phyloP scores from a whole-genome alignment of 2,113 vertebrate species.

The Tachuris rubrigastra region DNA sequence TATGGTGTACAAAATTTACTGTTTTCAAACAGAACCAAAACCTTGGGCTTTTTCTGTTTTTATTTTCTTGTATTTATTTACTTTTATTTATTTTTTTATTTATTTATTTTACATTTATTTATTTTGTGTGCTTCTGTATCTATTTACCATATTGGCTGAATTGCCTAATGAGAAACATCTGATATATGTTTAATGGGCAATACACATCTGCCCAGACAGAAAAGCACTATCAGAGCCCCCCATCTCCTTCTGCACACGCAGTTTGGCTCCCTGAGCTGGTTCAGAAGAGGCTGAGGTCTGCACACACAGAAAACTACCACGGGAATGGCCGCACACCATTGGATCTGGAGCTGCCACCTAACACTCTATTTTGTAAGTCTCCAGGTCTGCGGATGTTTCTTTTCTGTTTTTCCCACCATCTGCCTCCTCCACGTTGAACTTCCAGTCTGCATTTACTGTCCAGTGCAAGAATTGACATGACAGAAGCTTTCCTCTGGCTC shows the following conservation, averaged over 20 bases:
- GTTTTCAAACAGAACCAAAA: not conserved
- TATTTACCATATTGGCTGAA: not conserved
- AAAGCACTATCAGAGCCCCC: not conserved
- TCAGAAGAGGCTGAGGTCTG: not conserved
- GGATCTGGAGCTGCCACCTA: not conserved
- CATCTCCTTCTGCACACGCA: fast-evolving
- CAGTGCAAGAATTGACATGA: not conserved
- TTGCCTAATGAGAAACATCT: fast-evolving
- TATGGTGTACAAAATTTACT: not conserved
- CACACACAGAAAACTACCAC: not conserved
- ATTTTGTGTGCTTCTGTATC: not conserved
- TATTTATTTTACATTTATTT: no score
- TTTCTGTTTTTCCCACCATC: not conserved
- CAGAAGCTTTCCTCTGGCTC: not conserved
- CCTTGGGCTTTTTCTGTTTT: not conserved
- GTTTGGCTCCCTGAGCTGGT: not conserved
- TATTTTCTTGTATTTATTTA: not conserved
- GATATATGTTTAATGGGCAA: not conserved
- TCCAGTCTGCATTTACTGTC: not conserved
- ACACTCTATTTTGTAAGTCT: not conserved
- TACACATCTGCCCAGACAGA: not conserved
- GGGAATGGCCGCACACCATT: fast-evolving
- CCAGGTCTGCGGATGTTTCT: fast-evolving
- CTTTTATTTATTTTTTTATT: no score
- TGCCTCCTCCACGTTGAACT: not conserved